phyloP scores from a whole-genome alignment of 2,888 invertebrate genomes.

The Flabesymbios commensalis region DNA sequence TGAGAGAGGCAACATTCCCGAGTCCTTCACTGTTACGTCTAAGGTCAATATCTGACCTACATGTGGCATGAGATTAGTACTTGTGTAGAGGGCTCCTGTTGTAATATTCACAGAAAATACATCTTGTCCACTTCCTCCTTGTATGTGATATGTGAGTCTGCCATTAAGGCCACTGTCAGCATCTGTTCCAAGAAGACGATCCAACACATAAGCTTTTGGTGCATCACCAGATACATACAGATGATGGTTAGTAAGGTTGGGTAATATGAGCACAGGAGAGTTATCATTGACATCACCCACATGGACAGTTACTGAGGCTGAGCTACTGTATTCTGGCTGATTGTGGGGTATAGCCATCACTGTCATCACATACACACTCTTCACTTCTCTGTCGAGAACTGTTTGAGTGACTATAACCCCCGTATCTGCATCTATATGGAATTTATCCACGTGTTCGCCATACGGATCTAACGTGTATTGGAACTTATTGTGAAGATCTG shows the following conservation, averaged over 20 bases:
- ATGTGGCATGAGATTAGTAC: too few relatives aligned
- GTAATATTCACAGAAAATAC: too few relatives aligned
- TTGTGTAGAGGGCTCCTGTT: too few relatives aligned
- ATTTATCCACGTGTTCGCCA: not conserved
- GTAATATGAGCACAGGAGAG: not conserved
- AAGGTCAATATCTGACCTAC: too few relatives aligned
- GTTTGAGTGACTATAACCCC: not conserved
- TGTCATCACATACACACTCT: not conserved
- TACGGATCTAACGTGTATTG: too few relatives aligned
- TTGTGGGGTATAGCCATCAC: not conserved
- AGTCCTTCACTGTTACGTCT: too few relatives aligned
- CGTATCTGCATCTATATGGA: not conserved
- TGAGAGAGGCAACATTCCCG: too few relatives aligned
- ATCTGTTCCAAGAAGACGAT: not conserved
- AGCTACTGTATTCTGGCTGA: not conserved
- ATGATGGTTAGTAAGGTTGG: not conserved
- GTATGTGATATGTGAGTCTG: not conserved
- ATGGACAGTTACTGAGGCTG: not conserved
- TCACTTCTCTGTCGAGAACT: not conserved
- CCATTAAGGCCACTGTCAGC: constrained; percentile 5
- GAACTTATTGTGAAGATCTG: not conserved
- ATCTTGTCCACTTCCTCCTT: not conserved
- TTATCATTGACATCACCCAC: constrained; percentile 9
- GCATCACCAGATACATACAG: not conserved
- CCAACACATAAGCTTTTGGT: not conserved